A percentile compares a stretch with the other conserved stretches of the same genome.
Conservation (phyloP, 92 coral and sea anemone genomes). For the Actinernus sp. region DNA sequence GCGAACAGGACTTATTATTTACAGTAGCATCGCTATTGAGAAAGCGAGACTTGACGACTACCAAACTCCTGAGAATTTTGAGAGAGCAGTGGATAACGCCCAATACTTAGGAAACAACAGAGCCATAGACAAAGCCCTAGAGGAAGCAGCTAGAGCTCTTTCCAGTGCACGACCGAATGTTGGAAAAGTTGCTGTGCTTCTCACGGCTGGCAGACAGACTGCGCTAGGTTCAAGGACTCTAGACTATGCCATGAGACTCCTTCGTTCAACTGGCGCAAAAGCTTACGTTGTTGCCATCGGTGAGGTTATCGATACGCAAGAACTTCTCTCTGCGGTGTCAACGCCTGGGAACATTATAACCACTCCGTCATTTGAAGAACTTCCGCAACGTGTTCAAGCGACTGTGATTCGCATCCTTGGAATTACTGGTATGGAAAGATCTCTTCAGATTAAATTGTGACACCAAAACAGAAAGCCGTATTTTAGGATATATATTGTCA, state of each 20-base stretch:
- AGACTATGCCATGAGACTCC: constrained; percentile 58
- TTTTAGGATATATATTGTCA: no score
- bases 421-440: constrained; percentile 18
- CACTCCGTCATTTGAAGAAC: constrained; percentile 19
- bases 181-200: constrained; percentile 67
- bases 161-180: constrained; percentile 57
- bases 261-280: constrained; percentile 65
- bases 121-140: constrained; percentile 76
- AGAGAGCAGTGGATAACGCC: constrained; percentile 55
- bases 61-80: constrained; percentile 41
- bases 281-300: constrained; percentile 84
- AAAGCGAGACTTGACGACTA: constrained; percentile 48
- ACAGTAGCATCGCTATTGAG: constrained; percentile 50
- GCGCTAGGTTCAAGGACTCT: constrained; percentile 54
- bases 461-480: no score
- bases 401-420: constrained; percentile 24
- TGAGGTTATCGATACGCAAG: constrained; percentile 27
- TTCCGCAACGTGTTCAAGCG: constrained; percentile 7
- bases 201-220: constrained; percentile 73
- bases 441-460: background rate
- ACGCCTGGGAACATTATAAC: constrained; percentile 32
- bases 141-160: constrained; percentile 47
- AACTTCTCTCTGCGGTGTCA: constrained; percentile 47
- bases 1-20: constrained; percentile 67
- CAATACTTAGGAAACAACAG: constrained; percentile 56